Evolutionary conservation across 2,797 vertebrate species (phyloP).

Genomic region (Sylvilagus floridanus): DNA sequence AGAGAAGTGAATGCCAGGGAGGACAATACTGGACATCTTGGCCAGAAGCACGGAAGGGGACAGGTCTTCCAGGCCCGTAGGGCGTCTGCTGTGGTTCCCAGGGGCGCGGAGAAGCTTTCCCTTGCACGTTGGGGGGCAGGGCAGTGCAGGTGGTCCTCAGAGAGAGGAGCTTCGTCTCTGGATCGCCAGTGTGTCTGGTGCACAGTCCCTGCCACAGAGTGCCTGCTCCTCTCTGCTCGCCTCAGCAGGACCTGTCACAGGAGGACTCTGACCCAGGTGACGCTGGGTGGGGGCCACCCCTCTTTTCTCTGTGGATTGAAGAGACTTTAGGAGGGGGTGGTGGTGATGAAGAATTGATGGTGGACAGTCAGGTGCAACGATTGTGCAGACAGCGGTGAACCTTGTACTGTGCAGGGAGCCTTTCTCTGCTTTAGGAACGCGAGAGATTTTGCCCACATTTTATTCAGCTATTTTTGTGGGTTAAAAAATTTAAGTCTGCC

Average conservation of each 20-base stretch:
- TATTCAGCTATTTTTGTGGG: background rate
- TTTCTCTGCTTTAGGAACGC: background rate
- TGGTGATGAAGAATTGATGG: background rate
- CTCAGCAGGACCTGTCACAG: background rate
- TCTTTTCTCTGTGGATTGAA: background rate
- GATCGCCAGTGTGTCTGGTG: background rate
- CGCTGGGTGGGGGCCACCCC: background rate
- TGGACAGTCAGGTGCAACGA: background rate
- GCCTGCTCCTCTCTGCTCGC: background rate
- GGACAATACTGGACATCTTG: background rate
- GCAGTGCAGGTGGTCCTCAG: background rate
- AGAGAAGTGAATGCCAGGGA: background rate
- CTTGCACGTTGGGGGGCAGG: rapidly evolving
- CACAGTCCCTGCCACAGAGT: too few relatives aligned
- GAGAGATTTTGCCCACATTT: background rate
- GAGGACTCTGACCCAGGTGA: background rate
- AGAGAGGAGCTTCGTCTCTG: background rate
- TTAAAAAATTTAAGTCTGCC: background rate
- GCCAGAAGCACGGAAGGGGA: background rate
- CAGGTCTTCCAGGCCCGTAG: background rate
- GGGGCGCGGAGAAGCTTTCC: background rate
- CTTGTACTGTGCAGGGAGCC: background rate
- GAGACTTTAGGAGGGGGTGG: background rate
- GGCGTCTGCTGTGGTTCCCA: background rate
- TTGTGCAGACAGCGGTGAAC: background rate